Base-by-base conservation (phyloP, 2,113 vertebrate genomes). In the Argyrosomus japonicus region DNA sequence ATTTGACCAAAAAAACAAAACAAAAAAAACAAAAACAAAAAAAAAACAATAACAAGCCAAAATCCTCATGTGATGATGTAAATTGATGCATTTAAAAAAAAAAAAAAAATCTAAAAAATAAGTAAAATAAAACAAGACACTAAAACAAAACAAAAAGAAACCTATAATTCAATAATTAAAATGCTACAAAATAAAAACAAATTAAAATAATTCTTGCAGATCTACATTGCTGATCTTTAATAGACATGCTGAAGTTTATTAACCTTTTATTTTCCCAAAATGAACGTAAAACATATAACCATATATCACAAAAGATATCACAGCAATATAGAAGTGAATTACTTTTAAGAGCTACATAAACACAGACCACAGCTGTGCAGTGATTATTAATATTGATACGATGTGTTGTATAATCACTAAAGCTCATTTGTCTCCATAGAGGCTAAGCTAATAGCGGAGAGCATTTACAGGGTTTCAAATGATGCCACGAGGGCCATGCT, bases 391-490 rank as follows among this genome's bases (percentile, higher is more conserved):
- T 76, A 87, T 71, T 62, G 29, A 78, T 77, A 54, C 1, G 57
- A 70, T 60, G n/a, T 68, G 53, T 62, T 63, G 53, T 43, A n/a
- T 77, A 75, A 81, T 63, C 18, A 32, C 60, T 60, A 8, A 15
- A 68, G n/a, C 74, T 57, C 60, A 23, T 14, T 32, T 47, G 77
- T 75, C 63, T 77, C 77, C 75, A 68, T 0, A 4, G 74, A 83
- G 84, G 74, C 70, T 45, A 36, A 43, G 78, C 82, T 85, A 79
- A 87, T 72, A 79, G 77, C 40, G 2, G 27, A 15, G 63, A 88
- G 60, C 85, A 74, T 83, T 92, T 69, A 86, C 69, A 68, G 77
- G 64, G 68, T 90, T 88, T 72, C 83, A 85, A 83, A 91, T 84
- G 84, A 90, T 62, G 53, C 87, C 82, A 21, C 32, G 17, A 74